Base-by-base conservation (phyloP, 2,113 vertebrate species). In the Elephantulus edwardii region DNA sequence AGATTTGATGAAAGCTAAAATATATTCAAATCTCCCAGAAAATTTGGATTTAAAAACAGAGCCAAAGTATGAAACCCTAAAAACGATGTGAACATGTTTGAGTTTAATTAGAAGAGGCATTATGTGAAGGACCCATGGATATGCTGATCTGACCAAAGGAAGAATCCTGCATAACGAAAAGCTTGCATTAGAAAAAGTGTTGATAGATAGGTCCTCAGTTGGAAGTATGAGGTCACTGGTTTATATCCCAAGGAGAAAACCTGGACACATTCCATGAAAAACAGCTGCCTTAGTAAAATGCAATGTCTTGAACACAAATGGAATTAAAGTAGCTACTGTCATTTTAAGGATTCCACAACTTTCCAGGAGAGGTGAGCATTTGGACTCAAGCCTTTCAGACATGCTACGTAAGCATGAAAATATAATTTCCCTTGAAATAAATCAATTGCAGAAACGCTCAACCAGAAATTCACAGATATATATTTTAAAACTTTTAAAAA, bases 121-220 rank as follows among this genome's bases (percentile, higher is more conserved):
- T 94, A 94, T 88, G 86, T 96, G 76, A 78, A 86, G 48, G 94
- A 93, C 85, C 94, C 54, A 90, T 97, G 84, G 70, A 35, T 94
- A 74, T 91, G 30, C 62, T 95, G 92, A 96, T 97, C 88, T 92
- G 92, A 95, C 86, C 60, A 74, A 91, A 91, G 60, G 87, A 93
- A 92, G 80, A 89, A 91, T 92, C 56, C 80, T 94, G 83, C 88
- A 89, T 58, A 95, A 95, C 89, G 95, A 79, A 88, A 96, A 94
- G 96, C 92, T 91, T 95, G 87, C 92, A 64, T 76, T 81, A 94
- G 90, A 94, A 96, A 96, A 62, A 90, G 95, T 96, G 97, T 96
- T 97, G 97, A 97, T 97, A 97, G 96, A 90, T 97, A 74, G 95
- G 94, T 92, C 96, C 95, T 94, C 96, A 94, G 94, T 93, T 93